Evolutionary conservation across 2,797 vertebrate species (phyloP), one percentile per base, ranked within the genome.

Genomic region (Falco rusticolus): DNA sequence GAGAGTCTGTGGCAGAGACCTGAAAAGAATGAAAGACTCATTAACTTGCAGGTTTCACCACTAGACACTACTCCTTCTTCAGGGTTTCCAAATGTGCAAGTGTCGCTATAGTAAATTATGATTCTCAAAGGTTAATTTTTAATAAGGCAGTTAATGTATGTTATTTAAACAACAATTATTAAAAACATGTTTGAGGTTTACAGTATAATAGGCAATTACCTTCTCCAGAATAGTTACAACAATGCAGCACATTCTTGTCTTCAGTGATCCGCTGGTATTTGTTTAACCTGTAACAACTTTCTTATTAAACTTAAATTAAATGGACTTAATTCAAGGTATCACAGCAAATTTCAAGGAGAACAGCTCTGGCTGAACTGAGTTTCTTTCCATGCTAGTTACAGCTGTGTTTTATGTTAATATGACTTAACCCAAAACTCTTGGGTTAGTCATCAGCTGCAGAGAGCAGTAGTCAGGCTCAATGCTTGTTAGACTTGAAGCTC

Each of bases 141-240:
- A 94, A 95, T 94, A 88, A 95, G 84, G 74, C 66, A 41, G 81
- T 87, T 93, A 92, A 94, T 91, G 61, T 91, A 90, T 92, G 93
- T 95, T 96, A 94, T 97, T 98, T 96, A 96, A 97, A 94, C 87
- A 96, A 81, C 0, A 31, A 90, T 96, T 97, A 97, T 97, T 97
- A 92, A 96, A 95, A 93, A 70, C 82, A 53, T 75, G 76, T 88
- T 92, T 84, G 93, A 96, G 93, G 87, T 74, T 96, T 94, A 84
- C 91, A 90, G 16, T 90, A 57, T 89, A 96, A 94, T 91, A 88
- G 91, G 94, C 96, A 96, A 97, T 98, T 97, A 97, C 93, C 96
- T 95, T 41, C 68, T 93, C 84, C 80, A 66, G 96, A 96, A 87
- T 89, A 92, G 94, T 50, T 94, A 90, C 75, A 94, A 93, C 85